These are phyloP conservation scores for Halictus quadricinctus DNA, from an alignment of 2,888 invertebrate species.

Conservation along the genomic window DNA sequence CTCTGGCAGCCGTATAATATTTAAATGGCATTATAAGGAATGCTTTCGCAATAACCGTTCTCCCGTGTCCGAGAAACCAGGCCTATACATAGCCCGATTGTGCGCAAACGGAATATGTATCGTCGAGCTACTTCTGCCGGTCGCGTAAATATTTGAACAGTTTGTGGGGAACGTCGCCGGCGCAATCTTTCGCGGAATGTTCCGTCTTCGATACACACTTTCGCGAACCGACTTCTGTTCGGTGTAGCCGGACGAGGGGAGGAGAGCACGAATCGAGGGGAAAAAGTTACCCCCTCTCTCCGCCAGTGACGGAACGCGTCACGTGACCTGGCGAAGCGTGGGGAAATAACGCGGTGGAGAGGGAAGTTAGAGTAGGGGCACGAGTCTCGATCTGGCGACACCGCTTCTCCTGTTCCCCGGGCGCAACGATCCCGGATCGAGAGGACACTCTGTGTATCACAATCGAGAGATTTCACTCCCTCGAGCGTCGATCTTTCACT, in stretches of 20 bases:
- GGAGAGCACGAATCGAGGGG: no score
- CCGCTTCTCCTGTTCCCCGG: not conserved
- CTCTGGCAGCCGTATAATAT: constrained; percentile 8
- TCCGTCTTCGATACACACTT: not conserved
- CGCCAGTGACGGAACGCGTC: no score
- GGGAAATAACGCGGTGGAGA: no score
- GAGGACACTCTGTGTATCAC: not conserved
- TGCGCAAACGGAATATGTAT: not conserved
- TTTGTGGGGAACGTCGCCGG: not conserved
- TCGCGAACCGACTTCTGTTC: not conserved
- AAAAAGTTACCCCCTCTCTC: no score
- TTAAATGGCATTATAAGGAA: constrained; percentile 19
- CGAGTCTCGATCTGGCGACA: no score
- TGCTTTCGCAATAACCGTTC: constrained; percentile 14
- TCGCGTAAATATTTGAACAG: constrained; percentile 32
- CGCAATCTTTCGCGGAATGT: constrained; percentile 21
- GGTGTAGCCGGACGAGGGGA: no score
- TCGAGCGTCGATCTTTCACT: not conserved
- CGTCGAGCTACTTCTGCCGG: not conserved
- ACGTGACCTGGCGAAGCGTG: no score
- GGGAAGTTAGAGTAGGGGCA: no score
- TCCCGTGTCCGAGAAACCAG: not conserved
- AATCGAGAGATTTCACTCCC: not conserved
- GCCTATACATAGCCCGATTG: constrained; percentile 13
- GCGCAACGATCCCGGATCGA: not conserved